Base-by-base conservation (phyloP, 1,140 invertebrate species). In the Lysiphlebus fabarum region DNA sequence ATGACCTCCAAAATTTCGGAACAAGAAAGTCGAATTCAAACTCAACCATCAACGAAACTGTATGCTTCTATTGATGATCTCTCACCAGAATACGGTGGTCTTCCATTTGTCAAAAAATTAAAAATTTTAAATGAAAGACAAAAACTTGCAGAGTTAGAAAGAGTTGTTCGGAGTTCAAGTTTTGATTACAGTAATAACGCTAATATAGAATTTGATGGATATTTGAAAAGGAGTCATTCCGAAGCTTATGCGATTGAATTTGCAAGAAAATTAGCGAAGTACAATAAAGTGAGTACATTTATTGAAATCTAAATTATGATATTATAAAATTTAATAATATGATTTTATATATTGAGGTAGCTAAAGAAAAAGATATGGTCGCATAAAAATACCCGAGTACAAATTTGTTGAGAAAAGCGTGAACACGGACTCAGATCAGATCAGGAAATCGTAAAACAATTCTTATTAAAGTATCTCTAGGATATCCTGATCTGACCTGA, bases 81-180 rank as follows among this genome's bases (percentile, higher is more conserved):
- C 10, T 92, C 90, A n/a, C 91, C 91, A 0, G 91, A 93, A 70
- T 93, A 92, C 64, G 87, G 88, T 36, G 87, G 89, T n/a, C 70
- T 93, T 49, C 90, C 91, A 0, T 93, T 93, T 68, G 90, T 93
- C 2, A 93, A 93, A 76, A 91, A 91, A 64, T 73, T 93, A 42
- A 92, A 93, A 79, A 92, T 93, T 56, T 78, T 93, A 11, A 92
- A 93, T 71, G 91, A 93, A 75, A 81, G 90, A 11, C 91, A 93
- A 71, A 93, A 92, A 77, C 73, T 93, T 40, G 90, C 88, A 12
- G 89, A 92, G 70, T 73, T 92, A 34, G 88, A 92, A 69, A 85
- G 84, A 64, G 87, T 86, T 4, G 84, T 89, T 2, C 79, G 90
- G 54, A 92, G 90, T 72, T 89, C 88, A 34, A 91, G 90, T 67